A percentile compares a stretch with the other conserved stretches of the same genome.
Conservation (phyloP, 2,888 invertebrate species). For the Agelastica alni region DNA sequence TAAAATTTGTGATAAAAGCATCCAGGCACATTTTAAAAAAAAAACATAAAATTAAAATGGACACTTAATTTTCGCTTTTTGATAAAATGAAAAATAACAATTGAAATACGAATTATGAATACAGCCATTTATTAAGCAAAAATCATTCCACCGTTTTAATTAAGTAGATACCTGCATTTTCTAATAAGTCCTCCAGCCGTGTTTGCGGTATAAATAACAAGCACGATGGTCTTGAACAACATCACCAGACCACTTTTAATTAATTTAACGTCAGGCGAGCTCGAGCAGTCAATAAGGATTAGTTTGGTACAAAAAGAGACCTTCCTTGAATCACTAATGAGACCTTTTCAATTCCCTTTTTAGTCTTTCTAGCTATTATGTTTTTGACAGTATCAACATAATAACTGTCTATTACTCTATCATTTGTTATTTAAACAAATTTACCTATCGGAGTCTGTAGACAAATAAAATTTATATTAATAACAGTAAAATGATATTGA, state of each 20-base stretch:
- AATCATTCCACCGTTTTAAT: slow-evolving; percentile 18
- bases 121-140: slow-evolving; percentile 5
- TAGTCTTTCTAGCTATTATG: slow-evolving; percentile 4
- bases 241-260: slow-evolving; percentile 43
- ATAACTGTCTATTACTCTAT: slow-evolving; percentile 8
- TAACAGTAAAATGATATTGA: too few species aligned
- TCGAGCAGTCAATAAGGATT: slow-evolving; percentile 42
- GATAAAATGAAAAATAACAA: too few species aligned
- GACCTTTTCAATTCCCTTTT: slow-evolving; percentile 24
- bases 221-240: slow-evolving; percentile 12
- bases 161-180: slow-evolving; percentile 29
- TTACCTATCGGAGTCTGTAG: too few species aligned
- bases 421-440: not conserved
- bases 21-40: too few species aligned
- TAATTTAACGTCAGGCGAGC: slow-evolving; percentile 48
- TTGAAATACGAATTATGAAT: not conserved
- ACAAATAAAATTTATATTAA: too few species aligned
- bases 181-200: slow-evolving; percentile 29
- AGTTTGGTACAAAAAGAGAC: slow-evolving; percentile 42
- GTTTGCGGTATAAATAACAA: slow-evolving; percentile 33
- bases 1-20: too few species aligned
- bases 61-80: too few species aligned
- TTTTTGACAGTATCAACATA: slow-evolving; percentile 7
- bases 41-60: too few species aligned
- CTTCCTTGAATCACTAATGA: slow-evolving; percentile 45